Evolutionary conservation across 2,113 vertebrate species (phyloP).

Genomic region (Cariama cristata): DNA sequence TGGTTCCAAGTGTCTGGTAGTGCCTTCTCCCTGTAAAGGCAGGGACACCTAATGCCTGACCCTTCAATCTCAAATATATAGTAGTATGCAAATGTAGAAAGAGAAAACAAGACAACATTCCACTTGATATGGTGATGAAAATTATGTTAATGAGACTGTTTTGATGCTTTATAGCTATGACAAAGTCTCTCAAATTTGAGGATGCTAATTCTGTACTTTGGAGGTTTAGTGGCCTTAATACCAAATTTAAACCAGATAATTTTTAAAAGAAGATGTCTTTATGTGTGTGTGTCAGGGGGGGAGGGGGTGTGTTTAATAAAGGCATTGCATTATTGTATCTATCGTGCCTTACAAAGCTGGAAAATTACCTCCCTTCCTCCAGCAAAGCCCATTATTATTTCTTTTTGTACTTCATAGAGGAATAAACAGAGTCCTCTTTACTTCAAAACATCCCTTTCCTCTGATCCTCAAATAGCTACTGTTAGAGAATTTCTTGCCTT

Average conservation of each 20-base stretch:
- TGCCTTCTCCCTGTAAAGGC: not conserved
- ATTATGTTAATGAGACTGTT: not conserved
- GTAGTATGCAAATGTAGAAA: not conserved
- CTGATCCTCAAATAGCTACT: not conserved
- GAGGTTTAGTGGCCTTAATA: not conserved
- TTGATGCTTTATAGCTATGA: not conserved
- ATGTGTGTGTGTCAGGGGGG: not conserved
- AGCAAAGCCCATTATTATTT: not conserved
- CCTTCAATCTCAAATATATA: not conserved
- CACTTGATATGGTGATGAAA: not conserved
- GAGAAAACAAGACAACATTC: not conserved
- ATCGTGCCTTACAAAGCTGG: not conserved
- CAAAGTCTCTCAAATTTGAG: not conserved
- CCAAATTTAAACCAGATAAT: not conserved
- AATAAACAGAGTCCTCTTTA: not conserved
- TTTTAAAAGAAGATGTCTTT: not conserved
- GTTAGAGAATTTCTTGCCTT: not conserved
- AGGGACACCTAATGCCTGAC: not conserved
- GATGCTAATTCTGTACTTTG: not conserved
- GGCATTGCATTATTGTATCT: not conserved
- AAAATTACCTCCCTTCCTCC: not conserved
- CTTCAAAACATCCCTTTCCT: conserved; percentile 5
- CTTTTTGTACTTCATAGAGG: not conserved
- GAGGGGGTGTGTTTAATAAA: not conserved
- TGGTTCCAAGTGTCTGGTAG: not conserved